Percentiles rank a stretch among this genome's conserved stretches.
phyloP scores from a whole-genome alignment of 2,888 invertebrate genomes.

The Bibio marci region DNA sequence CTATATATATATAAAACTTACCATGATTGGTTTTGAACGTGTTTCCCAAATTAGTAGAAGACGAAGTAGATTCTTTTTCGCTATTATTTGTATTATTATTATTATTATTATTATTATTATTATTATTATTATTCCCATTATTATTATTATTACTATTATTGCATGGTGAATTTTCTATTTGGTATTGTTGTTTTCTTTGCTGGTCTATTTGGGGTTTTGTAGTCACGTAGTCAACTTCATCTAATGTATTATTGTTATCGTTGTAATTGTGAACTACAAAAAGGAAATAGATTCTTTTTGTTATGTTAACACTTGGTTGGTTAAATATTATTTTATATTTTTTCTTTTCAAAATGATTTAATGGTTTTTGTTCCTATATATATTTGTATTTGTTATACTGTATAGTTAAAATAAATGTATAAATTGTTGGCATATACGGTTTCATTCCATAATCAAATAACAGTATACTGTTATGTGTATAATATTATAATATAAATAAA shows the following conservation, averaged over 20 bases:
- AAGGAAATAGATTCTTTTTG: background rate
- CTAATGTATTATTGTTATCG: constrained; percentile 5
- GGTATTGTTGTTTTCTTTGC: constrained; percentile 5
- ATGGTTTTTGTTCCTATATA: no score
- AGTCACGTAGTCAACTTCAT: constrained; percentile 11
- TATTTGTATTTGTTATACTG: no score
- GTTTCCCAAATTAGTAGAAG: constrained; percentile 10
- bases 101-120: no score
- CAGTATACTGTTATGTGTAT: no score
- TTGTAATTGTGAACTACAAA: background rate
- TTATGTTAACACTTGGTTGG: background rate
- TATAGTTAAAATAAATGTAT: no score
- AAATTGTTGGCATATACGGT: no score
- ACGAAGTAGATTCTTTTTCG: constrained; percentile 6
- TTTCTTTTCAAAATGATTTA: no score
- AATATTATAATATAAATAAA: no score
- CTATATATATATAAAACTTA: no score
- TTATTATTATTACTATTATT: constrained; percentile 8
- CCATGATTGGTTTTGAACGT: constrained; percentile 11
- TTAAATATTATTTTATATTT: background rate
- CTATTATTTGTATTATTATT: constrained; percentile 2
- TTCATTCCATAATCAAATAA: no score
- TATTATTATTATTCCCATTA: constrained; percentile 5
- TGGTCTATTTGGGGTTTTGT: constrained; percentile 5
- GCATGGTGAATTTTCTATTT: constrained; percentile 5